Percentiles rank a stretch among this genome's conserved stretches.
Evolutionary conservation across 2,113 vertebrate genomes (phyloP).

Genomic region (Dasyprocta punctata): DNA sequence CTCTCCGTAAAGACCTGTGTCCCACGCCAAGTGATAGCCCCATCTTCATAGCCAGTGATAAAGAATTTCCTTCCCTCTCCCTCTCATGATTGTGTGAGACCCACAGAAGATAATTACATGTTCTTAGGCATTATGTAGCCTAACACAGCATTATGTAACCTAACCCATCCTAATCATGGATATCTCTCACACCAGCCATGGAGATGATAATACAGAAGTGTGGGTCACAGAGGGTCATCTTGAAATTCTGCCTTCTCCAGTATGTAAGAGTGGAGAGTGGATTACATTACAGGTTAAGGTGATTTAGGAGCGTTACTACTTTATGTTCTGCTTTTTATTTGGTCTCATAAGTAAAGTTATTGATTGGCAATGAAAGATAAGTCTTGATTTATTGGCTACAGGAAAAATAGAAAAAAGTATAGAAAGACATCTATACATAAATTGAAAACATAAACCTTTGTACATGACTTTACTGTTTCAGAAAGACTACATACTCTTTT

Average conservation of each 20-base stretch:
- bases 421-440: neutral
- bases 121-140: neutral
- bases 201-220: neutral
- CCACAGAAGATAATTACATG: neutral
- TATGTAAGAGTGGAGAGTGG: neutral
- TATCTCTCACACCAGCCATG: neutral
- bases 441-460: neutral
- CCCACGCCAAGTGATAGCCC: fast-evolving
- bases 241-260: neutral
- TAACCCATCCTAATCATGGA: neutral
- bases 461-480: neutral
- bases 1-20: neutral
- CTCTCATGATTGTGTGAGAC: neutral
- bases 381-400: neutral
- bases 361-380: neutral
- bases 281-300: neutral
- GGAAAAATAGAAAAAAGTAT: neutral
- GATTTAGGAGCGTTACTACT: neutral
- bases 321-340: neutral
- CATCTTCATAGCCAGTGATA: neutral
- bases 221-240: neutral
- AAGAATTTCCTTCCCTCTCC: neutral
- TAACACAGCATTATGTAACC: neutral
- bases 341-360: neutral
- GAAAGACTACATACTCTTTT: neutral